Evolutionary conservation across 2,888 invertebrate genomes (phyloP).

Genomic region (Zele albiditarsus): DNA sequence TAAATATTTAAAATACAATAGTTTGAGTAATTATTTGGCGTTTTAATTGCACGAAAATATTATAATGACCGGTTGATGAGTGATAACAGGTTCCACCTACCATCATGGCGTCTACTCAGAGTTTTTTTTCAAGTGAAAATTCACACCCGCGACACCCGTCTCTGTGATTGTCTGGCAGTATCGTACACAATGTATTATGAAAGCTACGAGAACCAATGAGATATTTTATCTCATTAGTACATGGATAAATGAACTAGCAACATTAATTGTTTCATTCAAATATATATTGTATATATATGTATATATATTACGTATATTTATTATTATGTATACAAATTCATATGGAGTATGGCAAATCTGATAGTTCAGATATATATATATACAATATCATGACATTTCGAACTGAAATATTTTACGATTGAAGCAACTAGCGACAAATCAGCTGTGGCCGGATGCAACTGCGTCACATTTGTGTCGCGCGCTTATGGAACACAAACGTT

Average conservation of each 20-base stretch:
- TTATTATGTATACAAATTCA: too few relatives aligned
- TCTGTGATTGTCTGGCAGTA: constrained; percentile 45
- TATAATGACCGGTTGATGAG: constrained; percentile 56
- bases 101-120: constrained; percentile 70
- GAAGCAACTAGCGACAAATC: constrained; percentile 28
- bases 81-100: constrained; percentile 72
- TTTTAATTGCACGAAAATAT: constrained; percentile 43
- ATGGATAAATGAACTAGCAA: too few relatives aligned
- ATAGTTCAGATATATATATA: not conserved
- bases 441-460: constrained; percentile 37
- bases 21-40: not conserved
- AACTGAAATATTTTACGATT: constrained; percentile 1
- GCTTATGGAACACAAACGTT: not conserved
- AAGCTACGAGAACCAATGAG: too few relatives aligned
- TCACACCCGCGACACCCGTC: constrained; percentile 47
- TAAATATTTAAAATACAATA: not conserved
- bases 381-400: constrained; percentile 21
- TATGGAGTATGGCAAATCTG: not conserved
- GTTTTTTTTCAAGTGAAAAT: constrained; percentile 53
- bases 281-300: too few relatives aligned
- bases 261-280: too few relatives aligned
- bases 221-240: too few relatives aligned
- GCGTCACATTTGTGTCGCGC: constrained; percentile 19
- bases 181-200: not conserved
- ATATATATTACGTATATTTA: too few relatives aligned